Conservation (phyloP, 1,140 invertebrate genomes). For the Chionoecetes opilio region DNA sequence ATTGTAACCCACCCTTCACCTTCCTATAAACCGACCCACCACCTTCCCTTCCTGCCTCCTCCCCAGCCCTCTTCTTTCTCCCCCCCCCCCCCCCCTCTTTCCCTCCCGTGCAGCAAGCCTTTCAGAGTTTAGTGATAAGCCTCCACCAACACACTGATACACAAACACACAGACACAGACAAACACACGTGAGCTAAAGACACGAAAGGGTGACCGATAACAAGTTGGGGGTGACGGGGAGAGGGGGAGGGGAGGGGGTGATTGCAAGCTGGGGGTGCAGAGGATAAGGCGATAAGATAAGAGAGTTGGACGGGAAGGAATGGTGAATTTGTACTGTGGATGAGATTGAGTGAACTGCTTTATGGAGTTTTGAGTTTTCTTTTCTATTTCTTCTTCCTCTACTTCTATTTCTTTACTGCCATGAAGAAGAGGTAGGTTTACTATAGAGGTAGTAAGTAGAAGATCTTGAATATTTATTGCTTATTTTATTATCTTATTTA, state of each 20-base stretch:
- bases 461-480: no score
- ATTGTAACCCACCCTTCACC: neutral
- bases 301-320: neutral
- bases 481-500: no score
- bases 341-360: no score
- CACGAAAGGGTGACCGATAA: slow-evolving; percentile 15
- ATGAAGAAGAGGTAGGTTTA: no score
- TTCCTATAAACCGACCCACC: neutral
- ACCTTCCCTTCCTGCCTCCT: neutral
- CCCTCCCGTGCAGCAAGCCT: neutral
- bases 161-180: slow-evolving; percentile 28
- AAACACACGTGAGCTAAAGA: slow-evolving; percentile 28
- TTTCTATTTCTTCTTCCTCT: no score
- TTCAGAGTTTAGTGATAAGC: neutral
- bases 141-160: slow-evolving; percentile 16
- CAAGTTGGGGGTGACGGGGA: neutral
- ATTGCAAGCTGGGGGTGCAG: neutral
- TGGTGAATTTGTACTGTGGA: no score
- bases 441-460: no score
- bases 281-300: slow-evolving; percentile 12
- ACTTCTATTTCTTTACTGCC: no score
- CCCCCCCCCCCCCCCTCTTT: no score
- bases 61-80: neutral
- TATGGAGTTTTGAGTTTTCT: no score
- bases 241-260: neutral